phyloP scores from a whole-genome alignment of 2,113 vertebrate species.

The Paralichthys olivaceus region DNA sequence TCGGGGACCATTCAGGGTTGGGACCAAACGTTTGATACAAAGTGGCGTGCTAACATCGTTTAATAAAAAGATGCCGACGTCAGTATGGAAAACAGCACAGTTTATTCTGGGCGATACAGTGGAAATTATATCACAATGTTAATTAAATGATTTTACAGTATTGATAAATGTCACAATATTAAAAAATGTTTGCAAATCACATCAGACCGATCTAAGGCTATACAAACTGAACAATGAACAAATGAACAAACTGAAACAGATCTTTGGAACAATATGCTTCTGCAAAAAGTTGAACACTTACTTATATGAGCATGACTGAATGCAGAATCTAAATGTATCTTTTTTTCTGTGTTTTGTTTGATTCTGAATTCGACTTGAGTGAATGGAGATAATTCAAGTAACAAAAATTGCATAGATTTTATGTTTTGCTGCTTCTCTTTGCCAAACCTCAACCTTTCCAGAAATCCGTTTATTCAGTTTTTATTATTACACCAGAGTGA shows the following conservation, averaged over 20 bases:
- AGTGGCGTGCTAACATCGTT: not conserved
- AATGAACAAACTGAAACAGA: not conserved
- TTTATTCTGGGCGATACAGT: not conserved
- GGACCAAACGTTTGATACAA: conserved; percentile 59
- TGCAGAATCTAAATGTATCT: not conserved
- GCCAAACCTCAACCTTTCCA: conserved; percentile 13
- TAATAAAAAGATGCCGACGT: conserved; percentile 27
- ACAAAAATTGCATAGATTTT: conserved; percentile 2
- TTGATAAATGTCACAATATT: not conserved
- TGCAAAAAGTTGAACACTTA: not conserved
- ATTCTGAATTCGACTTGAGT: too few relatives aligned
- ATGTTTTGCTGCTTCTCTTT: not conserved
- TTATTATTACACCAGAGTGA: not conserved
- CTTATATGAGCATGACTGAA: conserved; percentile 1
- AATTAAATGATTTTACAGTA: not conserved
- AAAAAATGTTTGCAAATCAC: not conserved
- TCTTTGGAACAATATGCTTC: not conserved
- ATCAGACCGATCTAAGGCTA: too few relatives aligned
- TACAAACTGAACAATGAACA: too few relatives aligned
- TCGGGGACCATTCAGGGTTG: conserved; percentile 36
- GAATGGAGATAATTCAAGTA: conserved; percentile 4
- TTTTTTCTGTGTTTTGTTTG: not conserved
- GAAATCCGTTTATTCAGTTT: not conserved
- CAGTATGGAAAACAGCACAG: conserved; percentile 30
- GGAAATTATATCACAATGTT: not conserved